Base-by-base conservation (phyloP, 2,113 vertebrate species). In the Rattus rattus region DNA sequence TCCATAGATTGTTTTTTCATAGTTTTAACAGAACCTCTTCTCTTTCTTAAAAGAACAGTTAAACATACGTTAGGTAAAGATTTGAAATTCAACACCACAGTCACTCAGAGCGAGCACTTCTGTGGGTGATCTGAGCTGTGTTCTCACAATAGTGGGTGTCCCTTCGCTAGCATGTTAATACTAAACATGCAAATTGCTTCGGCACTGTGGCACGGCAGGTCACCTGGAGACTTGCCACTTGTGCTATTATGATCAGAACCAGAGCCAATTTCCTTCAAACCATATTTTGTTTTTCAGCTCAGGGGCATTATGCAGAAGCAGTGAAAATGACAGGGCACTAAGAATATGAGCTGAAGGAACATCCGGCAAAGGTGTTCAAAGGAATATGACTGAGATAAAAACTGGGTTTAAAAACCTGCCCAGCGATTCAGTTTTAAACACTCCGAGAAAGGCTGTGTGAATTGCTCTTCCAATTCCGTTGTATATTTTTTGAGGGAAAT, bases 351-450 rank as follows among this genome's bases (percentile, higher is more conserved):
- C 65, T 11, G 84, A 97, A 92, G 54, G 97, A 95, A 97, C 91
- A 94, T 33, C 30, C 30, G 9, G 96, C 84, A 94, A 98, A 97
- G 65, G 65, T 85, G 85, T 97, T 73, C 92, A 86, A 96, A 95
- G 89, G 91, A 91, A 94, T 95, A 94, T 0, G 96, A 97, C 33
- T 89, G 96, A 30, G 96, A 43, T 91, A 76, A 97, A 97, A 86
- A 80, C 2, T 81, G 95, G 30, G 24, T 88, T 70, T 54, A n/a
- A 54, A 96, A 90, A 95, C 52, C 73, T 98, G 86, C 79, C 70
- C 95, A 97, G 97, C 91, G 70, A 96, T 97, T 97, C 97, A 92
- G 97, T 93, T 95, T 72, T 97, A 90, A 65, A 96, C 39, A 96
- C 90, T 76, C 90, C 63, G 81, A 89, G 95, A 95, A 56, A 97